phyloP scores from a whole-genome alignment of 2,113 vertebrate genomes.

The Syngnathus floridae region DNA sequence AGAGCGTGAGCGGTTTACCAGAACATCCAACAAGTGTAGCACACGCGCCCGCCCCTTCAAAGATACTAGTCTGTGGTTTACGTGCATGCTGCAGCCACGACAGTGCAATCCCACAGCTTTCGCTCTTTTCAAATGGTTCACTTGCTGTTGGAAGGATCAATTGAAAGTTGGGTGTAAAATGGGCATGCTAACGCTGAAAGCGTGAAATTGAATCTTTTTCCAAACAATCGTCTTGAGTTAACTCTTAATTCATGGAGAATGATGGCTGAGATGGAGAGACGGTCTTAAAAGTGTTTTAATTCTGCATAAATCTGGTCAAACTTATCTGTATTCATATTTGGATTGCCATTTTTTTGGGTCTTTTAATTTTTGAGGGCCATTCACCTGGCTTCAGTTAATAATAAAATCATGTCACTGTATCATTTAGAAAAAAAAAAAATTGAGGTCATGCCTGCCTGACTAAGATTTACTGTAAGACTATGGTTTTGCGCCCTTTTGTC shows the following conservation, averaged over 20 bases:
- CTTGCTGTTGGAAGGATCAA: not conserved
- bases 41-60: slow-evolving; percentile 13
- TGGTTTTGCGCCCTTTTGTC: slow-evolving; percentile 7
- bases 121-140: not conserved
- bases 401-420: not conserved
- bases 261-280: not conserved
- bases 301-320: not conserved
- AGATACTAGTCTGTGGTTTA: slow-evolving; percentile 47
- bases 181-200: not conserved
- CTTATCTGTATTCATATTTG: not conserved
- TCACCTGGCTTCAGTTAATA: not conserved
- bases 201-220: not conserved
- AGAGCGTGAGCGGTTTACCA: slow-evolving; percentile 64
- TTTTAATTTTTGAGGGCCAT: not conserved
- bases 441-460: not conserved
- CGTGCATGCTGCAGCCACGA: slow-evolving; percentile 22
- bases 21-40: slow-evolving; percentile 54
- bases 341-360: not conserved
- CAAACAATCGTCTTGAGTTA: not conserved
- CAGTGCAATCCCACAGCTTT: slow-evolving; percentile 6
- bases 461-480: slow-evolving; percentile 26
- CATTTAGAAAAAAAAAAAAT: not conserved
- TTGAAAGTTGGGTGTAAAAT: too few species aligned
- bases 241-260: not conserved
- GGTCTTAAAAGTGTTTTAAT: not conserved